phyloP scores from a whole-genome alignment of 2,797 vertebrate genomes.

The Petrocephalus schoutedeni region DNA sequence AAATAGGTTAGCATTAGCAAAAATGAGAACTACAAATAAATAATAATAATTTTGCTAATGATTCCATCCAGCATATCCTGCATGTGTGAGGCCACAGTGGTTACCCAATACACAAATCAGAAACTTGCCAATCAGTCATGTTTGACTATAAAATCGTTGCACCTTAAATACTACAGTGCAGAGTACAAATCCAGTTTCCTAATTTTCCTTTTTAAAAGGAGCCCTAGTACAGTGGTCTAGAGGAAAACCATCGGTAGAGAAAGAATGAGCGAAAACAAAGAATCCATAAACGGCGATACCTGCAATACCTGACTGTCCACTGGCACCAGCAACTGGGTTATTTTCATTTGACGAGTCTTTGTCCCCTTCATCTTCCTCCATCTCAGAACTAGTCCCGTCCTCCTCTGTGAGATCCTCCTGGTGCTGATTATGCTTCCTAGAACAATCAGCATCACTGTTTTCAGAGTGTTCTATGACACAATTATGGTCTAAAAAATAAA shows the following conservation, averaged over 20 bases:
- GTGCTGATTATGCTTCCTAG: not conserved
- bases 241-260: not conserved
- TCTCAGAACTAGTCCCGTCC: slow-evolving; percentile 30
- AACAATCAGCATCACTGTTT: not conserved
- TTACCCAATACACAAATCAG: too few species aligned
- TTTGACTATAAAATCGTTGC: too few species aligned
- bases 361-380: slow-evolving; percentile 28
- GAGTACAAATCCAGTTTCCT: too few species aligned
- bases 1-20: not conserved
- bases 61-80: not conserved
- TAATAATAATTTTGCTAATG: not conserved
- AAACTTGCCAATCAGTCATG: too few species aligned
- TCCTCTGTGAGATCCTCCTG: slow-evolving; percentile 23
- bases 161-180: too few species aligned
- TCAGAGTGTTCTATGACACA: not conserved
- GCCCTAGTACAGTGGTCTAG: not conserved
- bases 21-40: not conserved
- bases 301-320: not conserved
- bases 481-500: not conserved
- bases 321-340: not conserved
- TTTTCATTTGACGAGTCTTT: not conserved
- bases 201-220: not conserved
- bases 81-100: too few species aligned
- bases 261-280: not conserved
- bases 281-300: not conserved